Evolutionary conservation across 2,888 invertebrate species (phyloP).

Genomic region (Drosophila nigritarsus): DNA sequence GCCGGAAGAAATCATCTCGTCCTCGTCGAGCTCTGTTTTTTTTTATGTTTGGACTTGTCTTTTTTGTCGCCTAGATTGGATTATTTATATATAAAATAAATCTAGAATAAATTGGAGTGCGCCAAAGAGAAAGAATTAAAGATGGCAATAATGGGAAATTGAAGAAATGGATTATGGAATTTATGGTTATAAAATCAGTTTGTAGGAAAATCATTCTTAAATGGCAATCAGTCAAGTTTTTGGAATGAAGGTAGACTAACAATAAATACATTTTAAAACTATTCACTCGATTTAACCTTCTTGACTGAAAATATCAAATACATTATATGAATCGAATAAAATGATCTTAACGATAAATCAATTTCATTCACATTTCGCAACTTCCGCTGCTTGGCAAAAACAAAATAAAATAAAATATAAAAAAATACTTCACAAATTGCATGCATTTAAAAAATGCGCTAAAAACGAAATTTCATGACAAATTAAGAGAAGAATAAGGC

Average conservation of each 20-base stretch:
- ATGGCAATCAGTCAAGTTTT: background rate
- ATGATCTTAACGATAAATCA: background rate
- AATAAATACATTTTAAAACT: background rate
- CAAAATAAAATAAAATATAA: background rate
- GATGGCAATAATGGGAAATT: background rate
- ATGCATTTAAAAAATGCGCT: slow-evolving; percentile 64
- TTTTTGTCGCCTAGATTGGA: background rate
- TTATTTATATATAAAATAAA: background rate
- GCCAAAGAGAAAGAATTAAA: background rate
- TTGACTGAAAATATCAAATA: background rate
- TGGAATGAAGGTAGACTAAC: background rate
- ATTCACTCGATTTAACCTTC: background rate
- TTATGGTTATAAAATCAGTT: background rate
- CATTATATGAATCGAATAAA: background rate
- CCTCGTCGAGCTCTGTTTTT: background rate
- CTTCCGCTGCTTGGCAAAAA: slow-evolving; percentile 2
- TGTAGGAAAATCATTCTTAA: background rate
- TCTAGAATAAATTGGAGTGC: background rate
- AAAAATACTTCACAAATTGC: slow-evolving; percentile 27
- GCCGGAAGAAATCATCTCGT: background rate
- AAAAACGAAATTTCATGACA: slow-evolving; percentile 71
- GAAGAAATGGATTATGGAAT: background rate
- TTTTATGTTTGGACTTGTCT: background rate
- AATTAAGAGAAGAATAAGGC: slow-evolving; percentile 64
- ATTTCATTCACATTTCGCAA: background rate